Conservation (phyloP, 2,888 invertebrate species). For the Sabatieria punctata region DNA sequence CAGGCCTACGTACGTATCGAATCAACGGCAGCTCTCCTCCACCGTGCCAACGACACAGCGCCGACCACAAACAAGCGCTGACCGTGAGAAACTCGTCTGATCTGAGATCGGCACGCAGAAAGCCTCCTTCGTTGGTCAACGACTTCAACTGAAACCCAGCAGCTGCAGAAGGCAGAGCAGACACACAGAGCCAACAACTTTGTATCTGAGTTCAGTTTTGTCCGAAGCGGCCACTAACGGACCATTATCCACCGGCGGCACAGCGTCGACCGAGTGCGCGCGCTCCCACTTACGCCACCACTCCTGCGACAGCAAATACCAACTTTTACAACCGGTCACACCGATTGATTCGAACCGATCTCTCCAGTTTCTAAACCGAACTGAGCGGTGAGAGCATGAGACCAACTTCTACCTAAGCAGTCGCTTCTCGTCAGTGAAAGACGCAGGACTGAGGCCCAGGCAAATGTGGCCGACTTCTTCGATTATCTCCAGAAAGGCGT, state of each 20-base stretch:
- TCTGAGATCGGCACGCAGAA: slow-evolving; percentile 41
- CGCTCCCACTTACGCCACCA: slow-evolving; percentile 78
- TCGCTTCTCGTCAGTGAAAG: slow-evolving; percentile 51
- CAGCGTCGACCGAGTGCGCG: too few species aligned
- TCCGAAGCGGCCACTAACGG: too few species aligned
- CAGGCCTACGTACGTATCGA: slow-evolving; percentile 42
- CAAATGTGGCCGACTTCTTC: slow-evolving; percentile 76
- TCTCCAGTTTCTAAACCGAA: too few species aligned
- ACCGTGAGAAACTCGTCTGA: slow-evolving; percentile 58
- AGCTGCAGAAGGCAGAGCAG: too few species aligned
- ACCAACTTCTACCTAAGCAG: slow-evolving; percentile 3
- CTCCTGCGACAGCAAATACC: slow-evolving; percentile 65
- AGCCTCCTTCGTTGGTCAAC: slow-evolving; percentile 71
- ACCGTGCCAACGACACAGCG: slow-evolving; percentile 63
- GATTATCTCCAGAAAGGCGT: too few species aligned
- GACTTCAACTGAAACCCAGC: slow-evolving; percentile 51
- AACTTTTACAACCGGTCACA: too few species aligned
- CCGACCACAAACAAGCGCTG: slow-evolving; percentile 70
- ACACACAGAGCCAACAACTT: too few species aligned
- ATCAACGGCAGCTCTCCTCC: slow-evolving; percentile 56
- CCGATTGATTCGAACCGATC: too few species aligned
- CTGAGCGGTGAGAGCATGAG: too few species aligned
- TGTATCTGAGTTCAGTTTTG: too few species aligned
- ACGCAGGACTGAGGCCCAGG: slow-evolving; percentile 60
- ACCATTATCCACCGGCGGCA: too few species aligned